Evolutionary conservation across 92 coral and sea anemone species (phyloP), one percentile per base, ranked within the genome.

Genomic region (Porites lobata): DNA sequence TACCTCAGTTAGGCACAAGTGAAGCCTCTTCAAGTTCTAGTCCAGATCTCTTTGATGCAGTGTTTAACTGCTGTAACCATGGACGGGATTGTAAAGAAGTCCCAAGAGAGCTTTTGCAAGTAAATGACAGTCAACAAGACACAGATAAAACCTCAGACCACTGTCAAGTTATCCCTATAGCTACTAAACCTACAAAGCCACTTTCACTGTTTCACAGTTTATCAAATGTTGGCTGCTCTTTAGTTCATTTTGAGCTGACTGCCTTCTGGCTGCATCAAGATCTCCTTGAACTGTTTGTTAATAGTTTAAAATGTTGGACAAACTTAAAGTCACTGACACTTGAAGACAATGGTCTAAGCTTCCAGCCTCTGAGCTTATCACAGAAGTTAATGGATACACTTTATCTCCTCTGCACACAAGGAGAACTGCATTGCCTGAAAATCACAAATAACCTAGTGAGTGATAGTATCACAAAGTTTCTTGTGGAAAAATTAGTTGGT

Each of bases 171-270:
- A 24, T 20, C 21, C 53, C 77, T 26, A 3, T 3, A 38, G 47
- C 47, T 38, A 38, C 6, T 38, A 54, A 53, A 29, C 7, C 29
- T 66, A 43, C 11, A 15, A 80, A 7, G 9, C 43, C 57, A 11
- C 47, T 18, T 10, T 47, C 80, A 50, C 43, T 13, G 13, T 10
- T 50, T 2, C 51, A 29, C 26, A 22, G 64, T 26, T 64, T 63
- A 14, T 75, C 54, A 74, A 74, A 9, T 22, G 56, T 38, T 4
- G 47, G 26, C 1, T 84, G 69, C 24, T 17, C 56, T 13, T 65
- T 83, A 52, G 79, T 83, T 62, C 87, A 84, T 8, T 84, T 84
- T 47, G 87, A 84, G 62, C 58, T 84, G 59, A 53, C 29, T 1
- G 80, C 63, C 22, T 73, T 84, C 51, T 17, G 63, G 65, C 70